A percentile compares a stretch with the other conserved stretches of the same genome.
Evolutionary conservation across 2,113 vertebrate species (phyloP).

Genomic region (Hydrochoerus hydrochaeris): DNA sequence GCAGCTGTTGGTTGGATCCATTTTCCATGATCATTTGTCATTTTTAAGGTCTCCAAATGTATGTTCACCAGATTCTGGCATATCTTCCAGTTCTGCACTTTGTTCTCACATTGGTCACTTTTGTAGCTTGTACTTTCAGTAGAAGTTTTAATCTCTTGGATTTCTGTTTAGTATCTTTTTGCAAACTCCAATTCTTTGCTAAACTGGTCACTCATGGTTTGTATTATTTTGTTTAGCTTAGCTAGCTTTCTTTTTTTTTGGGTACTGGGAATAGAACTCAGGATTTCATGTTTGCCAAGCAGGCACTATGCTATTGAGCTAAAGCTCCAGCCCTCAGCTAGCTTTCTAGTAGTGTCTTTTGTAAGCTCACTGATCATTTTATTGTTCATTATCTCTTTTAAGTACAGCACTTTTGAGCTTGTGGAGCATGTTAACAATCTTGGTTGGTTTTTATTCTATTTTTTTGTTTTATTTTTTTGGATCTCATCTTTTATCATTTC

Average conservation of each 20-base stretch:
- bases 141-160: neutral
- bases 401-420: neutral
- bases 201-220: neutral
- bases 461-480: too few species aligned
- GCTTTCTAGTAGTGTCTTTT: too few species aligned
- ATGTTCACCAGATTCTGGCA: neutral
- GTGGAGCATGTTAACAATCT: neutral
- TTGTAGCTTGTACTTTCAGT: neutral
- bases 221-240: neutral
- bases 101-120: neutral
- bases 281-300: too few species aligned
- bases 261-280: too few species aligned
- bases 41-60: neutral
- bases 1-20: too few species aligned
- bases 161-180: neutral
- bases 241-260: too few species aligned
- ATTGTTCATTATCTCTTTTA: neutral
- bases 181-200: neutral
- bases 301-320: too few species aligned
- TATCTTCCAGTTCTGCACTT: neutral
- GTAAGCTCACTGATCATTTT: neutral
- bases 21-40: too few species aligned
- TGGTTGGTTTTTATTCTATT: too few species aligned
- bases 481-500: neutral
- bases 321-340: too few species aligned